These are phyloP conservation scores for Scaptomyza tumidula DNA, from an alignment of 2,888 invertebrate genomes.

Conservation along the genomic window DNA sequence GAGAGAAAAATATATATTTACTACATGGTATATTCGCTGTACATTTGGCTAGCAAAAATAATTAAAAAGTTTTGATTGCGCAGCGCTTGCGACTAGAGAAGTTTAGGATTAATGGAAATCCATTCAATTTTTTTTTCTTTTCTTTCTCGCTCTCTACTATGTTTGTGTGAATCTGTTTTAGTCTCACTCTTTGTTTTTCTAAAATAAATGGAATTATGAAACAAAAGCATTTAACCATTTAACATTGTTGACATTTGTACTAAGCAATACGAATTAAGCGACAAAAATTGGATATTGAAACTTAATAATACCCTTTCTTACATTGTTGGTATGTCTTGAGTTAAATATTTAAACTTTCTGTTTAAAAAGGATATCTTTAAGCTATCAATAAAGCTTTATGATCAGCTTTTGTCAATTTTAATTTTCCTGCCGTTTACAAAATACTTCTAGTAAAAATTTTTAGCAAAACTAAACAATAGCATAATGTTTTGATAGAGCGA, in stretches of 20 bases:
- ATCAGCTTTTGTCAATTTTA: background rate
- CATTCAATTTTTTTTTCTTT: slow-evolving; percentile 21
- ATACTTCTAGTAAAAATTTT: no score
- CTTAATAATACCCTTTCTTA: background rate
- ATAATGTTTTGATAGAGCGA: no score
- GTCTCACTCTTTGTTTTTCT: background rate
- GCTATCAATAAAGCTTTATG: background rate
- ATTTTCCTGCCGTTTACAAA: background rate
- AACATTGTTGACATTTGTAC: background rate
- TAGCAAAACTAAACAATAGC: no score
- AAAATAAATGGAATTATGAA: background rate
- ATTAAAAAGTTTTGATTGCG: slow-evolving; percentile 71
- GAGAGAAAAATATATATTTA: slow-evolving; percentile 4
- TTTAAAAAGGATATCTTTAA: no score
- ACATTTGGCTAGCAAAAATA: slow-evolving; percentile 58
- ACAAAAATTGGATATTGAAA: background rate
- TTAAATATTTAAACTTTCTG: no score
- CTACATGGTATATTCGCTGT: slow-evolving; percentile 2
- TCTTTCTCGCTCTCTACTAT: background rate
- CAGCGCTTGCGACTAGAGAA: slow-evolving; percentile 34
- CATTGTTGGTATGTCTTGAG: no score
- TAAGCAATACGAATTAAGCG: background rate
- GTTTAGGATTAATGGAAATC: slow-evolving; percentile 48
- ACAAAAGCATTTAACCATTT: background rate
- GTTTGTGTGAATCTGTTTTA: background rate